Conservation (phyloP, 92 coral and sea anemone species). For the Micromussa lordhowensis region DNA sequence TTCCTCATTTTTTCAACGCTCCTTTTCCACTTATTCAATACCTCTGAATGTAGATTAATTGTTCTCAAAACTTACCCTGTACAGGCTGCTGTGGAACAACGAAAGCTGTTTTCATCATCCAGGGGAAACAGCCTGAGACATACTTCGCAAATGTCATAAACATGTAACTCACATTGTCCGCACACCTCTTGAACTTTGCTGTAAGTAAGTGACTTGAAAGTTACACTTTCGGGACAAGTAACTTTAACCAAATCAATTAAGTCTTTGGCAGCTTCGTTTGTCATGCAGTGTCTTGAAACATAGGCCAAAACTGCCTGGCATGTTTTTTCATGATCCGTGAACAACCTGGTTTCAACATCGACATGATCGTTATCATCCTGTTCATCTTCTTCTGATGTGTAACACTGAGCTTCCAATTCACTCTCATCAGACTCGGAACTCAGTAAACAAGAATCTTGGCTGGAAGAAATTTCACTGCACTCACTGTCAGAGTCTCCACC, state of each 20-base stretch:
- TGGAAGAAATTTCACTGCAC: neutral
- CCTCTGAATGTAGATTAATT: too few relatives aligned
- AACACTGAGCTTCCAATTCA: too few relatives aligned
- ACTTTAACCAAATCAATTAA: slow-evolving; percentile 53
- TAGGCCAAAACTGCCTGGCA: too few relatives aligned
- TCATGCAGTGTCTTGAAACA: slow-evolving; percentile 28
- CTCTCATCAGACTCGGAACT: too few relatives aligned
- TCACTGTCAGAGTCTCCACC: neutral
- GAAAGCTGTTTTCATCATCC: slow-evolving; percentile 30
- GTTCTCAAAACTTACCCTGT: slow-evolving; percentile 13
- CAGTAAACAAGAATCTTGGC: too few relatives aligned
- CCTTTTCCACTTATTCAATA: neutral
- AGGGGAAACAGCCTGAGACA: slow-evolving; percentile 49
- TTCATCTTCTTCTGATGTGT: too few relatives aligned
- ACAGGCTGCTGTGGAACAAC: slow-evolving; percentile 34
- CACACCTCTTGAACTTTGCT: slow-evolving; percentile 64
- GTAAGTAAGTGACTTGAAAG: slow-evolving; percentile 46
- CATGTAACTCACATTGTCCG: slow-evolving; percentile 50
- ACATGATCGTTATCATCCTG: too few relatives aligned
- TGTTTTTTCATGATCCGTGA: too few relatives aligned
- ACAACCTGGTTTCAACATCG: neutral
- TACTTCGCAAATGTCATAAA: slow-evolving; percentile 53
- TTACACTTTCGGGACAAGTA: slow-evolving; percentile 46
- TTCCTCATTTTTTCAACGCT: neutral
- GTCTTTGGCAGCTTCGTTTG: slow-evolving; percentile 56